Conservation (phyloP, 2,113 vertebrate species). For the Micronycteris hirsuta region DNA sequence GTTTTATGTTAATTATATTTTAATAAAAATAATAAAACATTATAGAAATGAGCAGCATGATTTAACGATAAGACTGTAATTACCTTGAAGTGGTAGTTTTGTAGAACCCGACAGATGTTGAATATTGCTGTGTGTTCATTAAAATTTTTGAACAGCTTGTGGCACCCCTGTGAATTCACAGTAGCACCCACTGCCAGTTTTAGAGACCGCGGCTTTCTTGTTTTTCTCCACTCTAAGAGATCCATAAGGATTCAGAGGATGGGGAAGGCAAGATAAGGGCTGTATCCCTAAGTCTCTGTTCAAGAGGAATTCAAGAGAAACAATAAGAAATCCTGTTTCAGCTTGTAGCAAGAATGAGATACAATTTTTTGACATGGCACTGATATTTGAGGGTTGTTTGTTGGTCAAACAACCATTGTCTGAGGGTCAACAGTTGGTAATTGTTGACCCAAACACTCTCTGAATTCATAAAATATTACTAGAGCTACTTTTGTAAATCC, state of each 20-base stretch:
- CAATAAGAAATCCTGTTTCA: not conserved
- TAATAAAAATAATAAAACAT: not conserved
- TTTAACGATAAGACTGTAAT: not conserved
- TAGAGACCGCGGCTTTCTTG: not conserved
- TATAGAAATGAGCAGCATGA: not conserved
- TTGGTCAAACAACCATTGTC: too few relatives aligned
- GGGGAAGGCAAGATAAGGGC: not conserved
- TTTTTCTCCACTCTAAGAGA: not conserved
- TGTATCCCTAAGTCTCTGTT: not conserved
- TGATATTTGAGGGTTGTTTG: not conserved
- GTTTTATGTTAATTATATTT: not conserved
- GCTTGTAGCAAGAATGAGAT: not conserved
- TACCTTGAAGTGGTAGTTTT: not conserved
- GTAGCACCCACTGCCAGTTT: not conserved
- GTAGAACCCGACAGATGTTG: not conserved
- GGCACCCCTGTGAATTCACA: not conserved
- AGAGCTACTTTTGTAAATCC: not conserved
- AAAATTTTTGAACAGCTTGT: not conserved
- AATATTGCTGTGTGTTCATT: not conserved
- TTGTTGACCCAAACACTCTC: not conserved
- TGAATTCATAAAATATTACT: not conserved
- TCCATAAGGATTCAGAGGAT: not conserved
- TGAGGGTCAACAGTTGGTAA: not conserved
- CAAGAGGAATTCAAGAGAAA: not conserved
- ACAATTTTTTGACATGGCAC: not conserved